Evolutionary conservation across 53 echinoderm and acorn worm genomes (phyloP).

Genomic region (Holothuria scabra): DNA sequence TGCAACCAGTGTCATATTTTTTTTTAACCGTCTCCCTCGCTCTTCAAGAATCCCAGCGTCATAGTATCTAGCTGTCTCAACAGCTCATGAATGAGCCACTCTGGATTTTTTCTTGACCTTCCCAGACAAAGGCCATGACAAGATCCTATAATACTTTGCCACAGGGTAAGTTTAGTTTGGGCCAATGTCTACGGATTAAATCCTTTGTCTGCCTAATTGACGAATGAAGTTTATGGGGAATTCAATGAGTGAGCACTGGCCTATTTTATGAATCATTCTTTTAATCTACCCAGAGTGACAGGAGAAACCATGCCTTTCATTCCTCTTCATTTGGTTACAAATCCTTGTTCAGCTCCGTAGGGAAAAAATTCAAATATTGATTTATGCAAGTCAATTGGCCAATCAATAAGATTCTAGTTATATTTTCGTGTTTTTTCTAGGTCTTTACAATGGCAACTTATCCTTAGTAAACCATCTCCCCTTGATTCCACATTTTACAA

Average conservation of each 20-base stretch:
- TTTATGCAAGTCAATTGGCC: neutral
- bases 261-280: slow-evolving; percentile 25
- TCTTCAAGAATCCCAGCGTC: no score
- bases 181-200: slow-evolving; percentile 5
- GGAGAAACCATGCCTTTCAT: neutral
- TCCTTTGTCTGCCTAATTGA: slow-evolving; percentile 32
- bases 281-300: neutral
- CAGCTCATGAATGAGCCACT: slow-evolving; percentile 2
- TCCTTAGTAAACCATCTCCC: no score
- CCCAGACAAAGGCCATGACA: slow-evolving; percentile 6
- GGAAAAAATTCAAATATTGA: slow-evolving; percentile 28
- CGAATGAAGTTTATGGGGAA: slow-evolving; percentile 19
- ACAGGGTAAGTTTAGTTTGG: slow-evolving; percentile 20
- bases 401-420: neutral
- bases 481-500: no score
- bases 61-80: neutral
- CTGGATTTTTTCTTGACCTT: slow-evolving; percentile 1
- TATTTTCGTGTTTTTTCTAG: neutral
- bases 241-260: slow-evolving; percentile 2
- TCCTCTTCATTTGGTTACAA: neutral
- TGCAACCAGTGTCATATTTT: no score
- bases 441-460: neutral
- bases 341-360: neutral
- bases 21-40: no score
- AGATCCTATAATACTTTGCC: slow-evolving; percentile 28